phyloP scores from a whole-genome alignment of 2,888 invertebrate species.

The Sesamia inferens region DNA sequence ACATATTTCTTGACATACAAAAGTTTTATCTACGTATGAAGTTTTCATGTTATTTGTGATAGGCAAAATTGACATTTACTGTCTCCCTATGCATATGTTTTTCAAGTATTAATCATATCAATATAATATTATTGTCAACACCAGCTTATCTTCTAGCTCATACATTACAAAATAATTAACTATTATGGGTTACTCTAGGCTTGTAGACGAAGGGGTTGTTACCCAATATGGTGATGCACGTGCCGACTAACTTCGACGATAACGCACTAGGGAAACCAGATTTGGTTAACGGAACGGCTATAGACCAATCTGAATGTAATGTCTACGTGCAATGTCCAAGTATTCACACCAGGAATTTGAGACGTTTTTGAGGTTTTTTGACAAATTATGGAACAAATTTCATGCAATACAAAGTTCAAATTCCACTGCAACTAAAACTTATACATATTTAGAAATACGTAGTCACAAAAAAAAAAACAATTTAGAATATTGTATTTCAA shows the following conservation, averaged over 20 bases:
- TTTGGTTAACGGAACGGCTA: constrained; percentile 3
- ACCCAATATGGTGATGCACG: constrained; percentile 40
- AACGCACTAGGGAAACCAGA: constrained; percentile 6
- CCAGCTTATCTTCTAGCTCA: constrained; percentile 29
- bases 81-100: too few species aligned
- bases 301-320: constrained; percentile 1
- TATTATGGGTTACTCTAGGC: background rate
- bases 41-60: background rate
- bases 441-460: background rate
- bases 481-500: background rate
- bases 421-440: background rate
- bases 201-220: constrained; percentile 29
- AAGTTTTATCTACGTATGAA: background rate
- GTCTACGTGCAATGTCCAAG: too few species aligned
- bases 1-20: background rate
- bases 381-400: background rate
- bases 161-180: constrained; percentile 35
- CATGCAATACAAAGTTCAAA: background rate
- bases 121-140: background rate
- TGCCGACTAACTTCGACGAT: constrained; percentile 33
- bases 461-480: background rate
- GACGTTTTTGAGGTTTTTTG: too few species aligned
- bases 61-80: too few species aligned
- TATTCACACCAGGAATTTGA: background rate
- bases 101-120: background rate